Evolutionary conservation across 2,888 invertebrate genomes (phyloP).

Genomic region (Clusia tigrina): DNA sequence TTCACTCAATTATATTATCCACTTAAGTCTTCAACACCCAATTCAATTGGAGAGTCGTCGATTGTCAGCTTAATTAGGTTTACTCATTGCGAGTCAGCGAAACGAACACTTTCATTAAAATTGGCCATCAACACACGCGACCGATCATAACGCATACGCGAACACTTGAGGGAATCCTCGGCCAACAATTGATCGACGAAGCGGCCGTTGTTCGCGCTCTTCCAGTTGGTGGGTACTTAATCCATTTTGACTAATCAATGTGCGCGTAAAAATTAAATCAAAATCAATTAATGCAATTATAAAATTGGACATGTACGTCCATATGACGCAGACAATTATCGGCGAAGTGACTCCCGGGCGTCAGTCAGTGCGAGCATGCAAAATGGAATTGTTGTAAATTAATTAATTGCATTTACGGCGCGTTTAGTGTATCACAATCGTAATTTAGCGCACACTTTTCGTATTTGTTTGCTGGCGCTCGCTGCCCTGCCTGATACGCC

Average conservation of each 20-base stretch:
- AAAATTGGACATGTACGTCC: slow-evolving; percentile 38
- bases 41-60: neutral
- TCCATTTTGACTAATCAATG: slow-evolving; percentile 51
- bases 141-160: neutral
- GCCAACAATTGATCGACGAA: neutral
- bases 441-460: slow-evolving; percentile 30
- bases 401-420: slow-evolving; percentile 56
- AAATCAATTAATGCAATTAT: slow-evolving; percentile 49
- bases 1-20: slow-evolving; percentile 1
- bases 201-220: slow-evolving; percentile 57
- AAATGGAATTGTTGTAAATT: slow-evolving; percentile 51
- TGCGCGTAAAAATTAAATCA: slow-evolving; percentile 52
- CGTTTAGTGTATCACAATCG: slow-evolving; percentile 12
- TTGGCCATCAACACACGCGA: neutral
- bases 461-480: neutral
- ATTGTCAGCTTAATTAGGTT: slow-evolving; percentile 12
- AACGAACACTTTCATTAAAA: neutral
- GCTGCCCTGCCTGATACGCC: neutral
- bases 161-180: slow-evolving; percentile 2
- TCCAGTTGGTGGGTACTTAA: slow-evolving; percentile 68
- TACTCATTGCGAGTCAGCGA: slow-evolving; percentile 7
- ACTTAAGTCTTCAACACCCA: slow-evolving; percentile 10
- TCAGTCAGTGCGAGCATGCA: slow-evolving; percentile 13
- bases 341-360: no score
- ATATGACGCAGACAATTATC: no score